A percentile compares a stretch with the other conserved stretches of the same genome.
phyloP scores from a whole-genome alignment of 2,888 invertebrate species.

The Callimorpha dominula region DNA sequence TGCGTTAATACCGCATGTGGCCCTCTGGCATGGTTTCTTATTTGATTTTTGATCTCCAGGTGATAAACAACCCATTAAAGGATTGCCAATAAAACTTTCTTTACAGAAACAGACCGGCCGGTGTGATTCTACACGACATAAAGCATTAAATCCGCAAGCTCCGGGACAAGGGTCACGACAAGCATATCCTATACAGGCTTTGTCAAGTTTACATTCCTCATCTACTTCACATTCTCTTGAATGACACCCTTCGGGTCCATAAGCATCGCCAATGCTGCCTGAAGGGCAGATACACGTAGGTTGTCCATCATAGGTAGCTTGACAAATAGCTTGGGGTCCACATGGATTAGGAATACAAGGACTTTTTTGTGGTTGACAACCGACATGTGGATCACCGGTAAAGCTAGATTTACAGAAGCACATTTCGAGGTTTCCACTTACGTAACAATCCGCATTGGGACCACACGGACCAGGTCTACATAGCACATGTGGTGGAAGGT shows the following conservation, averaged over 20 bases:
- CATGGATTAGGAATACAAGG: constrained; percentile 94
- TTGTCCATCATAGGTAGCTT: constrained; percentile 89
- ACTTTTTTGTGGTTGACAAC: constrained; percentile 90
- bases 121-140: constrained; percentile 92
- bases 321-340: constrained; percentile 92
- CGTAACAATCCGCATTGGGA: constrained; percentile 93
- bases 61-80: constrained; percentile 90
- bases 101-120: constrained; percentile 93
- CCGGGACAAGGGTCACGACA: constrained; percentile 95
- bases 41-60: constrained; percentile 82
- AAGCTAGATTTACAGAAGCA: constrained; percentile 93
- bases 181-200: constrained; percentile 92
- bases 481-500: constrained; percentile 86
- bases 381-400: constrained; percentile 92
- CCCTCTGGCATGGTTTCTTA: constrained; percentile 90
- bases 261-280: constrained; percentile 92
- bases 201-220: constrained; percentile 90
- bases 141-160: constrained; percentile 91
- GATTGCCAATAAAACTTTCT: constrained; percentile 91
- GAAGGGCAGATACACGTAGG: constrained; percentile 91
- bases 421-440: constrained; percentile 92
- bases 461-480: constrained; percentile 95
- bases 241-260: constrained; percentile 90
- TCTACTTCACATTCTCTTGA: constrained; percentile 94
- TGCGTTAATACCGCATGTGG: constrained; percentile 93